Percentiles rank a stretch among this genome's conserved stretches.
phyloP scores from a whole-genome alignment of 2,797 vertebrate species.

The Myotis pilosus region DNA sequence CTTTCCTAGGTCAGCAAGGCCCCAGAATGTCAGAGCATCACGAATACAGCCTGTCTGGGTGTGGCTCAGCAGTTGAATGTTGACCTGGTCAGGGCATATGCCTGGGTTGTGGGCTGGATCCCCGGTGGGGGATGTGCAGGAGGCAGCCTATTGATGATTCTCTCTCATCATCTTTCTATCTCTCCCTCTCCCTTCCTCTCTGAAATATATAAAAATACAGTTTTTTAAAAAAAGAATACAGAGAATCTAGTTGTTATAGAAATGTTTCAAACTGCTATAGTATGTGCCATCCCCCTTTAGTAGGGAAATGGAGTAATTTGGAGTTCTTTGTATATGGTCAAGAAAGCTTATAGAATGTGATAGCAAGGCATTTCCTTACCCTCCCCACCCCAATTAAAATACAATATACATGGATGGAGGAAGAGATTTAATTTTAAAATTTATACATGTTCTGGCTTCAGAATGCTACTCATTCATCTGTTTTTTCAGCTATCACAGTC shows the following conservation, averaged over 20 bases:
- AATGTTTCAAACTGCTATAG: neutral
- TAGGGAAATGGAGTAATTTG: neutral
- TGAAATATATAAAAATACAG: neutral
- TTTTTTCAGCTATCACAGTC: slow-evolving; percentile 3
- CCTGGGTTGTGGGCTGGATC: too few relatives aligned
- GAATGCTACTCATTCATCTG: neutral
- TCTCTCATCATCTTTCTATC: too few relatives aligned
- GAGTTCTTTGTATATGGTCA: neutral
- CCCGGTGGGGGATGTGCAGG: too few relatives aligned
- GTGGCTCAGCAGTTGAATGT: too few relatives aligned
- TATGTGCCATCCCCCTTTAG: neutral
- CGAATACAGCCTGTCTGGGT: neutral
- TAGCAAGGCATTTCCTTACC: neutral
- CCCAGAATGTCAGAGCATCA: neutral
- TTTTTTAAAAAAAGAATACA: neutral
- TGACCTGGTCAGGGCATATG: too few relatives aligned
- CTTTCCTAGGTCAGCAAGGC: neutral
- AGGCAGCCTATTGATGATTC: too few relatives aligned
- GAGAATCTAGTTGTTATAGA: neutral
- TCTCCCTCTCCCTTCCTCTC: too few relatives aligned
- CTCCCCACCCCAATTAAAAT: neutral
- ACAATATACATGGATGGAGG: neutral
- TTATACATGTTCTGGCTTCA: neutral
- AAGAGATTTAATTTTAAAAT: neutral
- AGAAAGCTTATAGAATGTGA: neutral